These are phyloP conservation scores for Lypha dubia DNA, from an alignment of 2,888 invertebrate genomes.

Conservation along the genomic window DNA sequence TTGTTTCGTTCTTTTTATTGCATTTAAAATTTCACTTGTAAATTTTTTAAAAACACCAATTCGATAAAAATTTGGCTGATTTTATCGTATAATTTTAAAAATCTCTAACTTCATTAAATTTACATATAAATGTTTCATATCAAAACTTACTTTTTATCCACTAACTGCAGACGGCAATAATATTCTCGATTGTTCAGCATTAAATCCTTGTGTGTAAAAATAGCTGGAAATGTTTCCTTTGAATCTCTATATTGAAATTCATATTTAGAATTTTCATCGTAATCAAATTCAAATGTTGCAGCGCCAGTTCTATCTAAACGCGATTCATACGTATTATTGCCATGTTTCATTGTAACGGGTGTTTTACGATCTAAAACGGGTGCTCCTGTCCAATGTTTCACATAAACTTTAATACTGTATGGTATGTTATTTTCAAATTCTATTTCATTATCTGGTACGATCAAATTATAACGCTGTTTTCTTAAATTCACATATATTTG, in stretches of 20 bases:
- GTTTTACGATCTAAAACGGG: conserved; percentile 42
- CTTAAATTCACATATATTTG: conserved; percentile 83
- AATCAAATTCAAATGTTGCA: conserved; percentile 50
- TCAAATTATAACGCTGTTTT: conserved; percentile 10
- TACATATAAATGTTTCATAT: too few species aligned
- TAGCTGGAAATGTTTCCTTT: background rate
- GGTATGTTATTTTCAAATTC: conserved; percentile 46
- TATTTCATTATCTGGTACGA: background rate
- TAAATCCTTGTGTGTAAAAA: background rate
- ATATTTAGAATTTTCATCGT: conserved; percentile 71
- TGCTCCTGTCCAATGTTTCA: conserved; percentile 49
- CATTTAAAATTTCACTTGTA: too few species aligned
- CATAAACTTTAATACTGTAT: conserved; percentile 28
- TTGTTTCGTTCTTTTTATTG: too few species aligned
- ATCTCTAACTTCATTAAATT: too few species aligned
- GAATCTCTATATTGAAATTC: conserved; percentile 42
- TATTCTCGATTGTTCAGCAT: conserved; percentile 34
- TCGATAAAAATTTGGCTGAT: too few species aligned
- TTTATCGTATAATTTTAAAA: too few species aligned
- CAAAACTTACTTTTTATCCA: conserved; percentile 52
- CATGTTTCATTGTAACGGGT: conserved; percentile 49
- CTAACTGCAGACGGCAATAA: conserved; percentile 28
- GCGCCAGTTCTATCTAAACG: conserved; percentile 11
- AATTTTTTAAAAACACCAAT: too few species aligned
- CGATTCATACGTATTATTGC: conserved; percentile 11